Evolutionary conservation across 2,113 vertebrate genomes (phyloP), one percentile per base, ranked within the genome.

Genomic region (Dissostichus mawsoni): DNA sequence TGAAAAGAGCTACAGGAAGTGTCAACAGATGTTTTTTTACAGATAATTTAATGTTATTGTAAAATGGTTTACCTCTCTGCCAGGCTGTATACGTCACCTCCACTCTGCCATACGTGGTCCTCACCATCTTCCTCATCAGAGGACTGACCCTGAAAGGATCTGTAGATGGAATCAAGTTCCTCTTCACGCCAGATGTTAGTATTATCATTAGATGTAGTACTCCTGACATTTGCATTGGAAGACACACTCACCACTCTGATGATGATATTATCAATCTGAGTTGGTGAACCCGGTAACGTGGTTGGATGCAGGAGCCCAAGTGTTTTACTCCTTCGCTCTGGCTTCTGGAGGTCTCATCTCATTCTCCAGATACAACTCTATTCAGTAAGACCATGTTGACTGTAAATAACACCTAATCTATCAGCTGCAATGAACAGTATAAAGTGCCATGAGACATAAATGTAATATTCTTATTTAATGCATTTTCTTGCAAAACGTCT

Each of bases 101-200:
- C 41, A 71, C 69, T 58, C 16, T 71, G 55, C 69, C 69, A 11
- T 71, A 71, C 23, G 2, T 71, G 10, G 69, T 71, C 55, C 69
- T 71, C 44, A 71, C 69, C 20, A 71, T 71, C 55, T 71, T 71
- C 55, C 69, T 71, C 41, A 58, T 71, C 52, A 29, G 69, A 48
- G 69, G 69, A 18, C 69, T 71, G 41, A 71, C 69, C 47, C 41
- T 71, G 69, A 71, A 71, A 58, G 69, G 69, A 47, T 71, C 69
- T 12, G 20, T 58, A 8, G 69, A 71, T 0, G 69, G 69, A 47
- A 71, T 71, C 41, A 71, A 71, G 69, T 71, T 58, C 44, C 55
- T 71, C 55, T 71, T 71, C 55, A 71, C 69, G 29, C 69, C 69
- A 71, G 55, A 71, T 29, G 69, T 71, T 8, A 18, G 52, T 63